Percentiles rank a stretch among this genome's conserved stretches.
Conservation (phyloP, 2,888 invertebrate genomes). For the Punctoribates punctum region DNA sequence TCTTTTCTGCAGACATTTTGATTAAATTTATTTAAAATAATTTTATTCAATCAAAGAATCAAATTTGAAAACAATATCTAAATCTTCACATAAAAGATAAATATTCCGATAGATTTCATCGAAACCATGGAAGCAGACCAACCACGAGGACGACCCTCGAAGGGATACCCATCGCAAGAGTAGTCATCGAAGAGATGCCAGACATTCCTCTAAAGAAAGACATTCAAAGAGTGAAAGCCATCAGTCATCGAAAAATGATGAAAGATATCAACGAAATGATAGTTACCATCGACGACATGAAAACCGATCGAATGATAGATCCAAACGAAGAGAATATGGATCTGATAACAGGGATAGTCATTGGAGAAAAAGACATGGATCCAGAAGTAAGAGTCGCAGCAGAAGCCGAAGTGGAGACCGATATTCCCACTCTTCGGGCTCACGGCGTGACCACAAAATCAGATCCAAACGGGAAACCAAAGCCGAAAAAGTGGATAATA, state of each 20-base stretch:
- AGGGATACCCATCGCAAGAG: neutral
- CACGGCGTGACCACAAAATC: neutral
- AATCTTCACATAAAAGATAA: too few species aligned
- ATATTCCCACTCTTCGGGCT: neutral
- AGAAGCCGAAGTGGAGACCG: conserved; percentile 17
- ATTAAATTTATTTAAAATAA: too few species aligned
- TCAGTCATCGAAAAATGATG: neutral
- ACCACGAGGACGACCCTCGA: neutral
- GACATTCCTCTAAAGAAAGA: neutral
- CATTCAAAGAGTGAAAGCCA: neutral
- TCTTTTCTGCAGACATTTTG: too few species aligned
- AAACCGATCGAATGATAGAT: neutral
- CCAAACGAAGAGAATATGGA: neutral
- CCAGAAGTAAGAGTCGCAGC: neutral
- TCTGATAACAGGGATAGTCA: neutral
- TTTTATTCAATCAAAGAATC: too few species aligned
- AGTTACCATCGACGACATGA: conserved; percentile 6
- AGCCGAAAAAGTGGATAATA: neutral
- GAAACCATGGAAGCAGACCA: too few species aligned
- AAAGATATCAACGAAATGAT: conserved; percentile 13
- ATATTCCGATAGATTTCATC: too few species aligned
- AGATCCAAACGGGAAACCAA: neutral
- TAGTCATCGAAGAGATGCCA: neutral
- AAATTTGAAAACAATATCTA: too few species aligned
- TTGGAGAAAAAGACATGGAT: neutral